phyloP scores from a whole-genome alignment of 2,797 vertebrate genomes.

The Otolemur crassicaudatus region DNA sequence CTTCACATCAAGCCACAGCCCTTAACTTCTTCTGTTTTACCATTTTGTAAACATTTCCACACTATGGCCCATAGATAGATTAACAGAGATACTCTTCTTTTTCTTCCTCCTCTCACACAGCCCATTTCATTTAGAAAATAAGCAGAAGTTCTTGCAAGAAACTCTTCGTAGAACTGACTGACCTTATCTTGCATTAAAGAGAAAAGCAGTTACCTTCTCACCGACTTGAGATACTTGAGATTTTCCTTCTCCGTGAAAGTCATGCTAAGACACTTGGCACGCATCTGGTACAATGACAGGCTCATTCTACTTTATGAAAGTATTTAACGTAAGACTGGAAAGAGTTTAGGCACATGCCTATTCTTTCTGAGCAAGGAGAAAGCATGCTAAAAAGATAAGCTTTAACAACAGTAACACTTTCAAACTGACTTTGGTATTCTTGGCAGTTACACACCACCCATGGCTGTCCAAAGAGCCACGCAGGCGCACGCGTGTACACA shows the following conservation, averaged over 20 bases:
- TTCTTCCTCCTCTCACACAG: slow-evolving; percentile 7
- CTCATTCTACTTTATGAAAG: slow-evolving; percentile 64
- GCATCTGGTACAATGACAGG: slow-evolving; percentile 65
- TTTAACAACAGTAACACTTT: slow-evolving; percentile 69
- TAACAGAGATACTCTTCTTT: background rate
- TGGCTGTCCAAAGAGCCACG: slow-evolving; percentile 48
- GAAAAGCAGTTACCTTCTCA: slow-evolving; percentile 55
- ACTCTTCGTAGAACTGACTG: slow-evolving; percentile 36
- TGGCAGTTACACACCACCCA: slow-evolving; percentile 49
- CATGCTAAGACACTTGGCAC: slow-evolving; percentile 74
- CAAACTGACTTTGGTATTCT: slow-evolving; percentile 75
- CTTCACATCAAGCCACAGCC: background rate
- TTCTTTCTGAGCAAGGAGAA: slow-evolving; percentile 62
- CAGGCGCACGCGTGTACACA: slow-evolving; percentile 50
- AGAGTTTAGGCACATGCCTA: slow-evolving; percentile 47
- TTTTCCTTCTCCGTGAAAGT: slow-evolving; percentile 72
- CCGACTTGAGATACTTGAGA: slow-evolving; percentile 65
- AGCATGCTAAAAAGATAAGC: slow-evolving; percentile 49
- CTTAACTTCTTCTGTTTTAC: background rate
- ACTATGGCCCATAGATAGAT: background rate
- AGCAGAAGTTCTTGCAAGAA: slow-evolving; percentile 70
- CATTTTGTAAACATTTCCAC: background rate
- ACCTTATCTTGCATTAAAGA: slow-evolving; percentile 46
- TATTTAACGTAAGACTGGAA: slow-evolving; percentile 66
- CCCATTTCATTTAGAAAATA: slow-evolving; percentile 48